Base-by-base conservation (phyloP, 2,797 vertebrate genomes). In the Argya squamiceps region DNA sequence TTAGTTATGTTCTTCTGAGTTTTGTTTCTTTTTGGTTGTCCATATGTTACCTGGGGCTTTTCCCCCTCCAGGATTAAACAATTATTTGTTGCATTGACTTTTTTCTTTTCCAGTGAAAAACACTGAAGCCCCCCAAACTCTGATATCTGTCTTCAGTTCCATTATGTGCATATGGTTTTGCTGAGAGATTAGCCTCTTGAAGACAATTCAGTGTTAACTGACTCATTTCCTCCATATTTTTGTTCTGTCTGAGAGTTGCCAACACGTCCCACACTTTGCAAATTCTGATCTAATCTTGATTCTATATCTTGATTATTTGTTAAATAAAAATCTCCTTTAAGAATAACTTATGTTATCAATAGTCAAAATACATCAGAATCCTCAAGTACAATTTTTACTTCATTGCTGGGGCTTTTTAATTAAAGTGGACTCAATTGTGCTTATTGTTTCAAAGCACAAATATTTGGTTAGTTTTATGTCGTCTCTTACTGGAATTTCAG, bases 271-370 rank as follows among this genome's bases (percentile, higher is more conserved):
- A 95, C 76, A 30, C 64, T 89, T 91, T 2, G 24, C 53, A 81
- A 64, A n/a, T 89, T 93, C 56, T 84, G 29, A 56, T 87, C 67
- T 82, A 55, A 73, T 92, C 85, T 92, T 75, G 27, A 34, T 93
- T 89, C 76, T 68, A 0, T 82, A 29, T 88, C 76, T 92, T 63
- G 15, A 69, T 91, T 65, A 74, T 76, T 79, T 87, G 36, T 91
- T 58, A 64, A 65, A 78, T 92, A 64, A 74, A 44, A 71, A 59
- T 63, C 27, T 55, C 9, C 22, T 80, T 34, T 47, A 85, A 59
- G 47, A 83, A 73, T 69, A 50, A 49, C 4, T 41, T 88, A 15
- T 3, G 2, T 77, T 84, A 67, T 49, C 46, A 60, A 27, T 43
- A 80, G 26, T 52, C 39, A 84, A 68, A 91, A 73, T 53, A 12